Percentiles rank a stretch among this genome's conserved stretches.
Conservation (phyloP, 2,797 vertebrate genomes). For the Premnoplex brunnescens region DNA sequence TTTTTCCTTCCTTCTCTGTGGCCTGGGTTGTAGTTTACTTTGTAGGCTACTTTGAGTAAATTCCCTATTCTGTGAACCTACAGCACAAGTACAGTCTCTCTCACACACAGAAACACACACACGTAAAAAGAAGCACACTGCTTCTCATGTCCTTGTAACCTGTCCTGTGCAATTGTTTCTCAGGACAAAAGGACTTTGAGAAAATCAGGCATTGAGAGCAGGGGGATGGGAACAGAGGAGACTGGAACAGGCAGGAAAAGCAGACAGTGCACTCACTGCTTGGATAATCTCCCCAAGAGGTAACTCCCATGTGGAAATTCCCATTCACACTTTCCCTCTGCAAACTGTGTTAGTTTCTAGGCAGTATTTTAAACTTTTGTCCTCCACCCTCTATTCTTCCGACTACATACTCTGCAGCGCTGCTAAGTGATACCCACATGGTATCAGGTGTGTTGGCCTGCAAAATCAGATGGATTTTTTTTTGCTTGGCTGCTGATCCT, state of each 20-base stretch:
- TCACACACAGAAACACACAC: background rate
- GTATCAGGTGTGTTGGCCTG: background rate
- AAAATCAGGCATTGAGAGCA: background rate
- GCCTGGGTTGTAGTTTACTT: background rate
- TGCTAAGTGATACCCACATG: background rate
- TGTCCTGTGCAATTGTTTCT: background rate
- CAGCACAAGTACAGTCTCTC: too few species aligned
- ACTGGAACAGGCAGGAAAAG: background rate
- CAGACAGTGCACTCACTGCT: background rate
- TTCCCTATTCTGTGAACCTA: background rate
- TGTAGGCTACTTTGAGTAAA: background rate
- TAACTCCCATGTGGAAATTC: background rate
- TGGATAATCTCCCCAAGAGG: background rate
- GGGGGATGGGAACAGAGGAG: background rate
- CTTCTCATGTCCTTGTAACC: background rate
- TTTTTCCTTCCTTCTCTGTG: background rate
- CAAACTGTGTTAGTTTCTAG: background rate
- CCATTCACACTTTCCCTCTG: background rate
- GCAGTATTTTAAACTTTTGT: background rate
- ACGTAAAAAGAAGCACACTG: background rate
- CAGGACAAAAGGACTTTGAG: background rate
- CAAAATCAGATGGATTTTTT: background rate
- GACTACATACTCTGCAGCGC: too few species aligned
- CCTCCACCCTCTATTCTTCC: background rate
- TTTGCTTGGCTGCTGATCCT: background rate